phyloP scores from a whole-genome alignment of 2,797 vertebrate species.

The Catharus ustulatus region DNA sequence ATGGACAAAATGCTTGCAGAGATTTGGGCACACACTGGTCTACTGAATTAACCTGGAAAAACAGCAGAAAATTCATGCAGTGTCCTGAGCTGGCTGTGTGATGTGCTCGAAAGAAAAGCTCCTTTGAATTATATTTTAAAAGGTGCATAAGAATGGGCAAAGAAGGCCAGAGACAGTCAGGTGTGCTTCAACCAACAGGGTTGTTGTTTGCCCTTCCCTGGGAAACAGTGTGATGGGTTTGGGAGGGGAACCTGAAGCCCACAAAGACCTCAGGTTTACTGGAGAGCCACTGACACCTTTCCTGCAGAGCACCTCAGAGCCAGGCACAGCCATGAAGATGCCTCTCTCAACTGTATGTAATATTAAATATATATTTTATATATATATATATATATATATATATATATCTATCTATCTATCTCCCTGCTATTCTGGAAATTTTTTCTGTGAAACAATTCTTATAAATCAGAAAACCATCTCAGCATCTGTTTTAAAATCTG shows the following conservation, averaged over 20 bases:
- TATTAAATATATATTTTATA: neutral
- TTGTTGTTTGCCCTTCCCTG: neutral
- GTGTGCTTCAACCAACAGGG: neutral
- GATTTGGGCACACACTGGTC: neutral
- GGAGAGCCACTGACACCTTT: neutral
- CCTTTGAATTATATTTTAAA: neutral
- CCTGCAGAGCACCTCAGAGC: neutral
- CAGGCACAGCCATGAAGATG: neutral
- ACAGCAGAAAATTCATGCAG: neutral
- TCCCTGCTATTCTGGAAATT: neutral
- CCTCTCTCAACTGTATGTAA: neutral
- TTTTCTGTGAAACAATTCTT: neutral
- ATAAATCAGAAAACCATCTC: neutral
- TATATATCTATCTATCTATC: too few species aligned
- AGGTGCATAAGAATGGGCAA: neutral
- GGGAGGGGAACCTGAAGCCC: neutral
- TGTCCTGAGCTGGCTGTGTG: neutral
- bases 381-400: too few species aligned
- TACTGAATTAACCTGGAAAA: neutral
- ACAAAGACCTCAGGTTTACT: neutral
- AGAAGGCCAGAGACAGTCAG: neutral
- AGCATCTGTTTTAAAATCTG: neutral
- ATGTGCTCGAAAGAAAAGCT: neutral
- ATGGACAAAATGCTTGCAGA: neutral
- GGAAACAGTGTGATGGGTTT: neutral